A percentile compares a stretch with the other conserved stretches of the same genome.
phyloP scores from a whole-genome alignment of 2,113 vertebrate species.

The Lates calcarifer region DNA sequence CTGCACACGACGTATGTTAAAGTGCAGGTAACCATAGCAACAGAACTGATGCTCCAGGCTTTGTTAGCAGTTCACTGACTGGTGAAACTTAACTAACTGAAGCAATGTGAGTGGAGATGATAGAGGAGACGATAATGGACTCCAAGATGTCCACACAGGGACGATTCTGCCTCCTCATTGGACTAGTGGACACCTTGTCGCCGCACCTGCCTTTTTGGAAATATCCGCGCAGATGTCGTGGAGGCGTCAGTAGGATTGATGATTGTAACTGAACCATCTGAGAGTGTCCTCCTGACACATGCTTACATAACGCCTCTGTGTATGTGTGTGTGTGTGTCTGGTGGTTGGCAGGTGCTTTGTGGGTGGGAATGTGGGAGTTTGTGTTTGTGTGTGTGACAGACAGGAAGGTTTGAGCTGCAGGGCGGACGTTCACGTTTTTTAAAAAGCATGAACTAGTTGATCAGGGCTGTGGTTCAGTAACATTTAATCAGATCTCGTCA shows the following conservation, averaged over 20 bases:
- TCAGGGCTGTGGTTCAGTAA: neutral
- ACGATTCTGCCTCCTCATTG: neutral
- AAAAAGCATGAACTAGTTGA: neutral
- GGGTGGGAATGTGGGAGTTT: conserved; percentile 37
- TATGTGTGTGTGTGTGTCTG: conserved; percentile 16
- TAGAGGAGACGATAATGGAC: neutral
- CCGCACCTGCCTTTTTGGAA: conserved; percentile 19
- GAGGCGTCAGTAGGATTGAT: conserved; percentile 45
- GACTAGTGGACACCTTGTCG: neutral
- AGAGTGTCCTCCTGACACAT: conserved; percentile 49
- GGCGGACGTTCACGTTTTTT: conserved; percentile 6
- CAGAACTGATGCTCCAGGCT: conserved; percentile 41
- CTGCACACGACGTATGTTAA: neutral
- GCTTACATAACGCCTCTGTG: conserved; percentile 48
- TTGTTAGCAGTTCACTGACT: conserved; percentile 12
- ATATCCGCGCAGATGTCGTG: conserved; percentile 53
- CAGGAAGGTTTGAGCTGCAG: conserved; percentile 27
- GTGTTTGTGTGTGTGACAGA: conserved; percentile 41
- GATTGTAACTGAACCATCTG: conserved; percentile 45
- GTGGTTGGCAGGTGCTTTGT: conserved; percentile 49
- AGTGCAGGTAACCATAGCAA: conserved; percentile 48
- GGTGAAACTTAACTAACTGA: conserved; percentile 9
- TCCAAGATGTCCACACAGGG: neutral
- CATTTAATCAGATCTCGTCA: conserved; percentile 31
- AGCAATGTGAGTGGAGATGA: neutral